Base-by-base conservation (phyloP, 2,888 invertebrate species). In the Gymnosoma rotundatum region DNA sequence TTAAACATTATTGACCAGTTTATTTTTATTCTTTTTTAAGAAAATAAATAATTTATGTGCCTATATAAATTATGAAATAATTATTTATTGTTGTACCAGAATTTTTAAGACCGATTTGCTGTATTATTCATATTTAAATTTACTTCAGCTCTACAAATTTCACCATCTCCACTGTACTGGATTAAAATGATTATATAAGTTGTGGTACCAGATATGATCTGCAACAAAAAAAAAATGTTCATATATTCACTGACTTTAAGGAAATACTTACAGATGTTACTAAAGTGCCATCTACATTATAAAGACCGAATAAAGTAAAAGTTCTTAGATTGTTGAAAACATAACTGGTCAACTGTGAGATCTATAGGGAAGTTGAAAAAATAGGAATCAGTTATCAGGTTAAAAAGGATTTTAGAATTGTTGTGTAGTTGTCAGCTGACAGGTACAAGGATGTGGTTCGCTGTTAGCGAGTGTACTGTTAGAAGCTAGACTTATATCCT, bases 181-280 rank as follows among this genome's bases (percentile, higher is more conserved):
- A 87, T 78, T 10, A 87, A 61, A n/a, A 87, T 85, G 18, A 87
- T 83, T 10, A 87, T 86, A 56, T 87, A 87, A 2, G 86, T 87
- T 18, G 72, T 16, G 8, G 85, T 85, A n/a, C 83, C 85, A 38
- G 86, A 81, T 54, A 87, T 42, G 14, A 82, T 73, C 86, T 87
- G 38, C n/a, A 9, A 20, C 16, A 50, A 25, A 72, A 45, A 32
- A 14, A 20, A 12, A 61, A 20, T 25, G 20, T 42, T n/a, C 3
- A 64, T 16, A 12, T 58, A 50, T 5, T 54, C 0, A 12, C 48
- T 21, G 16, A 4, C 48, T 36, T 14, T 21, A 6, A 21, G 1
- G 7, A 25, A 58, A 10, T 74, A 83, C 86, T 81, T 56, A 87
- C 86, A 16, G 81, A 73, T n/a, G 48, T 66, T 7, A 87, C 12